Conservation (phyloP, 2,797 vertebrate species). For the Argentina silus region DNA sequence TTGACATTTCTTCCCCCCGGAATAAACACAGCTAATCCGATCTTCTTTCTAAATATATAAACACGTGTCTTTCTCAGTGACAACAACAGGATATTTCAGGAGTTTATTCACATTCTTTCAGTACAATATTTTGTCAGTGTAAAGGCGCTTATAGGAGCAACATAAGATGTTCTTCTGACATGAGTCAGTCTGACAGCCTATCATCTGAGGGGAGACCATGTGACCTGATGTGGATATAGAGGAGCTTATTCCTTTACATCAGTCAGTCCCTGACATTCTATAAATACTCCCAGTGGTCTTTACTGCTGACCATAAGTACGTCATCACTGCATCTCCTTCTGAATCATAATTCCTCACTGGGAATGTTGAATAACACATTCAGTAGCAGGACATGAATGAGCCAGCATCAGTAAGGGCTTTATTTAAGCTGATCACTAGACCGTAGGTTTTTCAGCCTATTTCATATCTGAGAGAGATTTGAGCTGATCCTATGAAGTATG, state of each 20-base stretch:
- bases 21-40: neutral
- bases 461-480: neutral
- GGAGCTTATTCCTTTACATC: constrained; percentile 70
- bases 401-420: neutral
- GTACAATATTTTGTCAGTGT: neutral
- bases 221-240: constrained; percentile 63
- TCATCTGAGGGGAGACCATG: constrained; percentile 53
- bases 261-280: constrained; percentile 61
- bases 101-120: neutral
- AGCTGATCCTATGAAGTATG: neutral
- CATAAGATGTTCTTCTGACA: constrained; percentile 48
- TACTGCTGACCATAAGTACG: constrained; percentile 31
- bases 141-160: constrained; percentile 26
- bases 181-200: constrained; percentile 61
- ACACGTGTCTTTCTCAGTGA: neutral
- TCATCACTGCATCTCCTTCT: constrained; percentile 11
- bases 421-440: neutral
- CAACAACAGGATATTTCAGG: neutral
- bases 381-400: constrained; percentile 14
- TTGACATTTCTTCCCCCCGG: neutral
- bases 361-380: constrained; percentile 22
- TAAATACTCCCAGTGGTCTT: constrained; percentile 56
- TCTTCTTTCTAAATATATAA: neutral
- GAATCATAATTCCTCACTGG: constrained; percentile 5
- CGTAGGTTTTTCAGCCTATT: neutral